Evolutionary conservation across 2,888 invertebrate genomes (phyloP).

Genomic region (Apamea monoglypha): DNA sequence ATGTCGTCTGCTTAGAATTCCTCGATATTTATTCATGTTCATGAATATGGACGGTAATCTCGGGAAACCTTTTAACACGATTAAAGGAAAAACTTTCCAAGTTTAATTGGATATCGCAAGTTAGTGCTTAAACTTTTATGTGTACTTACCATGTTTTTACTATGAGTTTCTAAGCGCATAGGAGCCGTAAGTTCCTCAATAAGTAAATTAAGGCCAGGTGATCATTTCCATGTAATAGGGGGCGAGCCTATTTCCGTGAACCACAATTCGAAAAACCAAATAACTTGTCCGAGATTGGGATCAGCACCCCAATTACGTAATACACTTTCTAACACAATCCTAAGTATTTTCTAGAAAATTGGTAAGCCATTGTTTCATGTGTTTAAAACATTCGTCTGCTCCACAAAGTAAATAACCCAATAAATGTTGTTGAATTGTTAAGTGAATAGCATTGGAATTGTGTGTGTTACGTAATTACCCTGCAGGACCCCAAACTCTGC

Average conservation of each 20-base stretch:
- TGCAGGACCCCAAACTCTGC: not conserved
- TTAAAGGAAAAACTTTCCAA: constrained; percentile 46
- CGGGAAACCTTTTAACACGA: constrained; percentile 36
- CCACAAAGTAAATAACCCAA: not conserved
- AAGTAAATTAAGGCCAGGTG: constrained; percentile 12
- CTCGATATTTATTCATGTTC: constrained; percentile 52
- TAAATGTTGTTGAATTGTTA: not conserved
- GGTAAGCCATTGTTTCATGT: not conserved
- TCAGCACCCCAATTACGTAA: not conserved
- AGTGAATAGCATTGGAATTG: not conserved
- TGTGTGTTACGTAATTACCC: not conserved
- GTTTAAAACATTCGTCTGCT: not conserved
- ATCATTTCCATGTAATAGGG: not conserved
- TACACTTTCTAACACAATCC: not conserved
- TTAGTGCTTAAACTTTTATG: constrained; percentile 35
- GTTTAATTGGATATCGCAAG: constrained; percentile 61
- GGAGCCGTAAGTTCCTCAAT: not conserved
- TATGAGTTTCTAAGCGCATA: not conserved
- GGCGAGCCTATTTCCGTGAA: not conserved
- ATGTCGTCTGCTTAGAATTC: not conserved
- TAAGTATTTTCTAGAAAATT: not conserved
- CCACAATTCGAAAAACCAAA: not conserved
- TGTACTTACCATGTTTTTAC: constrained; percentile 13
- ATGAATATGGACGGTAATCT: constrained; percentile 42
- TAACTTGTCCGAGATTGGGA: not conserved